Evolutionary conservation across 2,888 invertebrate genomes (phyloP).

Genomic region (Mythimna ferrago): DNA sequence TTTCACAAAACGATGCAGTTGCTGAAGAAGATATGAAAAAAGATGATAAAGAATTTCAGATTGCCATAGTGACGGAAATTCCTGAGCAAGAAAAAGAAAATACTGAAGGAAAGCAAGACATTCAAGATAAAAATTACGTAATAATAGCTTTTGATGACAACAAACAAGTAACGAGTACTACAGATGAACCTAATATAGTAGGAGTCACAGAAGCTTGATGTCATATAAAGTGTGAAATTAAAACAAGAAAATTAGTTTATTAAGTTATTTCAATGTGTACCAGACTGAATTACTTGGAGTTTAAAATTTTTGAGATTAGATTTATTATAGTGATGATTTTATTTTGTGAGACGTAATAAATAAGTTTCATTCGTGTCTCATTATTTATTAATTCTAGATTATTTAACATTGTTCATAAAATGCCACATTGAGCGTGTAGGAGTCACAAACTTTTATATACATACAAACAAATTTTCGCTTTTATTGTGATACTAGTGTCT

Average conservation of each 20-base stretch:
- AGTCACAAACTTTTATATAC: too few relatives aligned
- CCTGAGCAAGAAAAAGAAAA: constrained; percentile 25
- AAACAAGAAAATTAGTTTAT: constrained; percentile 6
- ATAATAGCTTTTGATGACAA: constrained; percentile 40
- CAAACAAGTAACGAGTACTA: constrained; percentile 36
- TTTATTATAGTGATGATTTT: constrained; percentile 1
- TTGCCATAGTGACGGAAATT: constrained; percentile 14
- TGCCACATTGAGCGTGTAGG: neutral
- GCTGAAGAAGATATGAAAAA: constrained; percentile 28
- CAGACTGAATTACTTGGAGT: constrained; percentile 13
- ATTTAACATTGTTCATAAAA: neutral
- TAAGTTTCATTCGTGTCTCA: constrained; percentile 6
- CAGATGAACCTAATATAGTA: constrained; percentile 31
- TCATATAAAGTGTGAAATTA: neutral
- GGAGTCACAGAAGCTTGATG: constrained; percentile 23
- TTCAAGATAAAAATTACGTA: constrained; percentile 34
- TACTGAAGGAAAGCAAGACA: constrained; percentile 10
- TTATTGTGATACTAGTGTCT: neutral
- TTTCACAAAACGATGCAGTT: constrained; percentile 38
- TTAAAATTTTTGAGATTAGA: neutral
- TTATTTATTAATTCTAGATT: neutral
- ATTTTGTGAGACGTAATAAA: constrained; percentile 29
- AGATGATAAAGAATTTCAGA: constrained; percentile 13
- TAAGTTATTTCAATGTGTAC: constrained; percentile 1
- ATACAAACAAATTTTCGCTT: too few relatives aligned